These are phyloP conservation scores for mouse (Mus musculus) DNA, from an alignment of 2,113 vertebrate species.

Conservation along the genomic window GRCm39 chr9:46579001-46579500, in stretches of 20 bases:
- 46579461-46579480: constrained; percentile 35
- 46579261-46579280: neutral
- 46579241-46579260: neutral
- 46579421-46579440: constrained; percentile 38
- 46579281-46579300: neutral
- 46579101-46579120: neutral
- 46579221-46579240: neutral
- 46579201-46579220: neutral
- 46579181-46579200: neutral
- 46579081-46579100: neutral
- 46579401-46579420: neutral
- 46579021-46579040: neutral
- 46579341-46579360: neutral
- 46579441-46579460: constrained; percentile 66
- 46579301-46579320: neutral
- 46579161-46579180: neutral
- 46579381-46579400: constrained; percentile 1
- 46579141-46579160: neutral
- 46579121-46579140: neutral
- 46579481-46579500: constrained; percentile 66
- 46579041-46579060: neutral
- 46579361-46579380: neutral
- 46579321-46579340: neutral
- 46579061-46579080: neutral
- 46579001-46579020: neutral